These are phyloP conservation scores for Gobio occitaniae DNA, from an alignment of 2,797 vertebrate genomes.

Conservation along the genomic window DNA sequence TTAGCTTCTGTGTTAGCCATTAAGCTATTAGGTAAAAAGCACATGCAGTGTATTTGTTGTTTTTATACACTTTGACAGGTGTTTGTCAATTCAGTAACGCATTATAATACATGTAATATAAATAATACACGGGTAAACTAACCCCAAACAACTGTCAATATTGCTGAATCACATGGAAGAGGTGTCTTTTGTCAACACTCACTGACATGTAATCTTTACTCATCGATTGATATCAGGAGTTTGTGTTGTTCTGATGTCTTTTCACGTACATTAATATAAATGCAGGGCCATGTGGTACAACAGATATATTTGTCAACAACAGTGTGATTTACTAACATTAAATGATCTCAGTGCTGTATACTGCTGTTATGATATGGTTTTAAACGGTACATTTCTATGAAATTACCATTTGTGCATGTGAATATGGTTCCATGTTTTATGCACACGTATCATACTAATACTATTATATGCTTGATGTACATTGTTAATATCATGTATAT, in stretches of 20 bases:
- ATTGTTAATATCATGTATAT: not conserved
- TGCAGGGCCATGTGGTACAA: not conserved
- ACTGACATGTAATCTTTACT: not conserved
- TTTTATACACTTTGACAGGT: not conserved
- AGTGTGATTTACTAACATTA: not conserved
- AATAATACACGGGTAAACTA: not conserved
- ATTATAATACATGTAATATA: not conserved
- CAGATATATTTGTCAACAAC: slow-evolving; percentile 7
- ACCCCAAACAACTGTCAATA: not conserved
- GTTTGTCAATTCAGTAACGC: not conserved
- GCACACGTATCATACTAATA: not conserved
- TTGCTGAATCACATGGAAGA: not conserved
- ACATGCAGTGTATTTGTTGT: not conserved
- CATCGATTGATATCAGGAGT: not conserved
- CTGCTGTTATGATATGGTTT: not conserved
- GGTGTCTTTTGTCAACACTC: not conserved
- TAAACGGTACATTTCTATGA: not conserved
- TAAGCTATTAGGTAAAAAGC: slow-evolving; percentile 31
- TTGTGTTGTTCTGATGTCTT: not conserved
- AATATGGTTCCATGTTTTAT: not conserved
- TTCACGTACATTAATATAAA: not conserved
- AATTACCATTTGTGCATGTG: not conserved
- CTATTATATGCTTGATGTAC: not conserved
- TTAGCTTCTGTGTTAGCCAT: slow-evolving; percentile 59
- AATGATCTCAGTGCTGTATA: not conserved